phyloP scores from a whole-genome alignment of 2,797 vertebrate species.

The Sebastes minor region DNA sequence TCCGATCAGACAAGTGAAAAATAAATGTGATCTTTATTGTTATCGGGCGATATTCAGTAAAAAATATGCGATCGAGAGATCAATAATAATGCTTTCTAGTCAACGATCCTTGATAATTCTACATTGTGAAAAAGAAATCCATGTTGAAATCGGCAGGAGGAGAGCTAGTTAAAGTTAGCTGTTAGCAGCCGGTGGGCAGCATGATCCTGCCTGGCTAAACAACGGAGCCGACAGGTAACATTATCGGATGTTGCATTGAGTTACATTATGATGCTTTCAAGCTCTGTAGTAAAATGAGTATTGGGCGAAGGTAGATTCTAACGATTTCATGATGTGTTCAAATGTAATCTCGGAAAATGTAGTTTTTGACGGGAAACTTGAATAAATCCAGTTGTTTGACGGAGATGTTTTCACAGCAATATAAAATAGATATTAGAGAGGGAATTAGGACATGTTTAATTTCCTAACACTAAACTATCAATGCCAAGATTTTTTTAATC shows the following conservation, averaged over 20 bases:
- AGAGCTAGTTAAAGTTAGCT: background rate
- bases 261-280: background rate
- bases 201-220: no score
- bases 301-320: background rate
- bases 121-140: no score
- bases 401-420: no score
- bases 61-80: background rate
- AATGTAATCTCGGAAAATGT: no score
- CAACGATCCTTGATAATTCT: background rate
- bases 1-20: no score
- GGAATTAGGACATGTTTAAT: no score
- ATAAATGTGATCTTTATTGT: no score
- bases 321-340: background rate
- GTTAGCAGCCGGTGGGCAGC: background rate
- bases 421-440: no score
- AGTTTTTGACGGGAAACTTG: no score
- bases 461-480: no score
- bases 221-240: fast-evolving
- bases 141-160: background rate
- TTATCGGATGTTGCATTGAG: background rate
- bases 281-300: background rate
- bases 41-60: background rate
- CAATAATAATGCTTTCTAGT: background rate
- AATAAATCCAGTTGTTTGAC: no score
- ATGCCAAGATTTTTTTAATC: background rate